Percentiles rank a stretch among this genome's conserved stretches.
These are phyloP conservation scores for Sphaerophoria taeniata DNA, from an alignment of 2,888 invertebrate species.

Conservation along the genomic window DNA sequence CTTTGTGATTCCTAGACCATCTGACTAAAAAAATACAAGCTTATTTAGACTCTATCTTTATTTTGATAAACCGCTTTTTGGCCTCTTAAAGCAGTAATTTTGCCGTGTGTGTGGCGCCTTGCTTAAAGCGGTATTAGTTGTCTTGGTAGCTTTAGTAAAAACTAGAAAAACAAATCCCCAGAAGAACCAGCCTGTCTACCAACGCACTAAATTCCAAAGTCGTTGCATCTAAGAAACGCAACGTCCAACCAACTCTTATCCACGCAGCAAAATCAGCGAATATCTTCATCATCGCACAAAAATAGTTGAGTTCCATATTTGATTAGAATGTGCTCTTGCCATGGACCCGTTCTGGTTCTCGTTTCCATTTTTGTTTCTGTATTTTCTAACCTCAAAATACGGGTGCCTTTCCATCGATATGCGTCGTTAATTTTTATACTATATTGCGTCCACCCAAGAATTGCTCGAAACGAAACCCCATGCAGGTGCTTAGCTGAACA, in stretches of 20 bases:
- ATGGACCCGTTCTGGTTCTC: conserved; percentile 15
- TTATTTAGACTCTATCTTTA: no score
- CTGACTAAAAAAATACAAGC: no score
- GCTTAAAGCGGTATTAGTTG: not conserved
- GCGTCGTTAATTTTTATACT: no score
- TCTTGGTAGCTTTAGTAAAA: not conserved
- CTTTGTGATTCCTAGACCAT: no score
- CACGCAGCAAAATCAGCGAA: conserved; percentile 22
- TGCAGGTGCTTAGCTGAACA: conserved; percentile 52
- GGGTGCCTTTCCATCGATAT: not conserved
- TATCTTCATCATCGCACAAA: conserved; percentile 22
- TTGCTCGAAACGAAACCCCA: not conserved
- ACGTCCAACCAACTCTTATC: not conserved
- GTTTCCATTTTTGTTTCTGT: not conserved
- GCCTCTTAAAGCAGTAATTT: no score
- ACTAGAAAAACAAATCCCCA: conserved; percentile 32
- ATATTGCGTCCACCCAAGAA: no score
- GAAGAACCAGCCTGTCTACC: conserved; percentile 41
- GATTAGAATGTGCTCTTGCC: conserved; percentile 31
- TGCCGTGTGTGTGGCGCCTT: no score
- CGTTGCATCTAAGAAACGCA: conserved; percentile 7
- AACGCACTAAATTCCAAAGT: conserved; percentile 26
- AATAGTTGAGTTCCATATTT: conserved; percentile 40
- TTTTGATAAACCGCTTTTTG: no score
- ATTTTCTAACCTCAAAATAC: conserved; percentile 24